Evolutionary conservation across 2,888 invertebrate species (phyloP).

Genomic region (Caenorhabditis imperialis): DNA sequence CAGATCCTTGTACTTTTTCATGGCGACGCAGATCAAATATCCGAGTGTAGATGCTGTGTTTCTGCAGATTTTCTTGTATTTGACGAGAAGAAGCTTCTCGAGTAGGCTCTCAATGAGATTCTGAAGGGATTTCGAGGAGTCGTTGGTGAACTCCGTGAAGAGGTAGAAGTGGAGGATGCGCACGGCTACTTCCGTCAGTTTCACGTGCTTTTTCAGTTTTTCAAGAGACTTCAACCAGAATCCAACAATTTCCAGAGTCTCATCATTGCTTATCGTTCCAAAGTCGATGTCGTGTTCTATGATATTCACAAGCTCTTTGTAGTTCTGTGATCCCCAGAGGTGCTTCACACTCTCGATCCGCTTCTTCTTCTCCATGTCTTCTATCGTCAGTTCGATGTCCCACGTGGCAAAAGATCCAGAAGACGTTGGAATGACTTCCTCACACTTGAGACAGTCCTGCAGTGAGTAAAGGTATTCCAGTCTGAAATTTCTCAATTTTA

Average conservation of each 20-base stretch:
- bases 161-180: conserved; percentile 41
- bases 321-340: conserved; percentile 30
- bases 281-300: conserved; percentile 54
- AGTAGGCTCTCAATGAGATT: conserved; percentile 10
- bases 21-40: conserved; percentile 29
- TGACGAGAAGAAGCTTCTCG: conserved; percentile 1
- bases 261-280: conserved; percentile 21
- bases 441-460: neutral
- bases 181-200: neutral
- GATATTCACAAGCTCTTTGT: conserved; percentile 34
- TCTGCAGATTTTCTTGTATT: conserved; percentile 13
- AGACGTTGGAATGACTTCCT: conserved; percentile 17
- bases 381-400: conserved; percentile 26
- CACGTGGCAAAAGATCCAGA: conserved; percentile 24
- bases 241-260: conserved; percentile 35
- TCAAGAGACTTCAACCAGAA: conserved; percentile 52
- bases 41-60: conserved; percentile 29
- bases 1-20: conserved; percentile 29
- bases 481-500: conserved; percentile 11
- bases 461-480: conserved; percentile 28
- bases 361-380: conserved; percentile 38
- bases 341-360: conserved; percentile 40
- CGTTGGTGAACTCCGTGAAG: neutral
- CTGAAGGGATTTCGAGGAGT: conserved; percentile 4
- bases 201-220: conserved; percentile 19